Evolutionary conservation across 2,888 invertebrate species (phyloP).

Genomic region (Zaprionus lineosus): DNA sequence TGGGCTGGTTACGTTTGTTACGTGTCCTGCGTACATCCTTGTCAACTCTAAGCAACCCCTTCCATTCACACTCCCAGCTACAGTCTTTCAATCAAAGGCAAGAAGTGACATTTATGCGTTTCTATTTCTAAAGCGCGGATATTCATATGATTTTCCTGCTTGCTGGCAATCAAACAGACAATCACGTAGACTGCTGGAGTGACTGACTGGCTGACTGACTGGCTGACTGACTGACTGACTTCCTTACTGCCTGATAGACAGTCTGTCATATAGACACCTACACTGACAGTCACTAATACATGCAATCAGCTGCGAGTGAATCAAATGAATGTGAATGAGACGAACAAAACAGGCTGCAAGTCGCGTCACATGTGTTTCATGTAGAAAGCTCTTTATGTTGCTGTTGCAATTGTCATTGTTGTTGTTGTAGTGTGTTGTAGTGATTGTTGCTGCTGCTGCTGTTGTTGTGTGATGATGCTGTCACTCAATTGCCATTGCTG

Average conservation of each 20-base stretch:
- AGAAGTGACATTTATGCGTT: slow-evolving; percentile 57
- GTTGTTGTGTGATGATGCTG: slow-evolving; percentile 40
- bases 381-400: slow-evolving; percentile 21
- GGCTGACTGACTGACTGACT: slow-evolving; percentile 9
- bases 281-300: slow-evolving; percentile 58
- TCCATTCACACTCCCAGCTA: slow-evolving; percentile 15
- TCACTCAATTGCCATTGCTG: slow-evolving; percentile 64
- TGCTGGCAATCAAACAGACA: slow-evolving; percentile 62
- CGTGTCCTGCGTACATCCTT: slow-evolving; percentile 4
- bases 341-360: slow-evolving; percentile 48
- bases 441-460: slow-evolving; percentile 6
- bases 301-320: slow-evolving; percentile 58
- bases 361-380: slow-evolving; percentile 48
- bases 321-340: slow-evolving; percentile 66
- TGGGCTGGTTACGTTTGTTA: no score
- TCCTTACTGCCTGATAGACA: slow-evolving; percentile 24
- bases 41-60: slow-evolving; percentile 6
- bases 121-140: slow-evolving; percentile 49
- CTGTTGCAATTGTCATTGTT: slow-evolving; percentile 4
- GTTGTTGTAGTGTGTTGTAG: slow-evolving; percentile 8
- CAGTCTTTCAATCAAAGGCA: slow-evolving; percentile 50
- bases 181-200: slow-evolving; percentile 27
- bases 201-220: slow-evolving; percentile 8
- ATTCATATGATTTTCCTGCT: slow-evolving; percentile 64
- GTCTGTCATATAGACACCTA: slow-evolving; percentile 4